Base-by-base conservation (phyloP, 1,140 invertebrate species). In the Pseudomyrmex gracilis region DNA sequence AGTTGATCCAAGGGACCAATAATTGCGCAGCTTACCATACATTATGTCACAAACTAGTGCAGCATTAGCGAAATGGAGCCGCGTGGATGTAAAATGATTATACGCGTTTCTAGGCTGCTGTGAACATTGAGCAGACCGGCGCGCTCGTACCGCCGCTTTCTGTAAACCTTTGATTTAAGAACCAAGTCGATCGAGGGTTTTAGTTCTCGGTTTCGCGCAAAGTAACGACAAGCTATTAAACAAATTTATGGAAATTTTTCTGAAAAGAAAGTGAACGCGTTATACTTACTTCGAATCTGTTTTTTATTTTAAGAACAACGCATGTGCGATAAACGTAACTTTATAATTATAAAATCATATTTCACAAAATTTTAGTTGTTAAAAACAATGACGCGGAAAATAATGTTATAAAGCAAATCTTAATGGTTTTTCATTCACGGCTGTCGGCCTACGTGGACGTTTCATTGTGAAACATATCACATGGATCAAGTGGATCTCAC, bases 11-110 rank as follows among this genome's bases (percentile, higher is more conserved):
- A 34, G 20, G 34, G 60, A 10, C 73, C 80, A 83, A 87, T 87
- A 87, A 87, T 84, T 86, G 85, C 55, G 70, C 71, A 57, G 61
- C 58, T 77, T 83, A 70, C 66, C 71, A 73, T 68, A 87, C 55
- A 22, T 84, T 84, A 78, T 57, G 70, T 73, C 60, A 78, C 55
- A 73, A 71, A 34, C 58, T 64, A 34, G 49, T 49, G 57, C 55
- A 55, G 58, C 49, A 86, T 87, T 87, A 87, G 55, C 24, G 67
- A 84, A 87, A 84, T 86, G 66, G 66, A 10, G 34, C 66, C 49
- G 70, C 73, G 49, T 49, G 15, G 13, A 49, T 55, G 66, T 47
- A 66, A 86, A 63, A 83, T 71, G 70, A 78, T 57, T 60, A 34
- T 34, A 24, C n/a, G 58, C 17, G 9, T 47, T 13, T 71, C n/a